Conservation (phyloP, 2,113 vertebrate species). For the Corythornis madagascariensis region DNA sequence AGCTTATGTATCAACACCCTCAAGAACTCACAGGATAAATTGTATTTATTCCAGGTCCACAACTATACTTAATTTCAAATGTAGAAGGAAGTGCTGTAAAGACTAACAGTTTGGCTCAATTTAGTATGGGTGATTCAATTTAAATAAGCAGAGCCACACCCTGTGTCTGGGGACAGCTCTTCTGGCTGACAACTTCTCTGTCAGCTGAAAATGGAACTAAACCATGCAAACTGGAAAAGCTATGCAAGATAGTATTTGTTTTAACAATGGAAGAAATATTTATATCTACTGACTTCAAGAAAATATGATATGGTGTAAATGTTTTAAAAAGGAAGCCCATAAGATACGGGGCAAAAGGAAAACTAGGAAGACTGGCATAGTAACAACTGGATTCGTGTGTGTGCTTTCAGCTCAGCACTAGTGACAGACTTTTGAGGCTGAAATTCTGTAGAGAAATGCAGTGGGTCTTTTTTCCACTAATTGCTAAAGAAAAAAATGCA, state of each 20-base stretch:
- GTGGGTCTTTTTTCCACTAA: neutral
- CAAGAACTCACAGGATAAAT: neutral
- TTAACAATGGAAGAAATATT: neutral
- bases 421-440: neutral
- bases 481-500: fast-evolving
- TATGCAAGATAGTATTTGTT: neutral
- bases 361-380: neutral
- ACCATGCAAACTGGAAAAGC: neutral
- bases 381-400: neutral
- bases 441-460: neutral
- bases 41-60: neutral
- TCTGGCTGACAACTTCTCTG: neutral
- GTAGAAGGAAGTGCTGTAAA: neutral
- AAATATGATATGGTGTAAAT: conserved; percentile 26
- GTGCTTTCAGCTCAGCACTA: neutral
- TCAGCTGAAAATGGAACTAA: neutral
- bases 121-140: neutral
- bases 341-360: neutral
- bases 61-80: neutral
- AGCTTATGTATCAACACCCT: neutral
- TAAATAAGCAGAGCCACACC: neutral
- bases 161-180: neutral
- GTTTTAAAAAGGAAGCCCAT: neutral
- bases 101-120: neutral
- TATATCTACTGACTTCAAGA: neutral